A percentile compares a stretch with the other conserved stretches of the same genome.
Evolutionary conservation across 2,888 invertebrate genomes (phyloP).

Genomic region (Opisthograptis luteolata): DNA sequence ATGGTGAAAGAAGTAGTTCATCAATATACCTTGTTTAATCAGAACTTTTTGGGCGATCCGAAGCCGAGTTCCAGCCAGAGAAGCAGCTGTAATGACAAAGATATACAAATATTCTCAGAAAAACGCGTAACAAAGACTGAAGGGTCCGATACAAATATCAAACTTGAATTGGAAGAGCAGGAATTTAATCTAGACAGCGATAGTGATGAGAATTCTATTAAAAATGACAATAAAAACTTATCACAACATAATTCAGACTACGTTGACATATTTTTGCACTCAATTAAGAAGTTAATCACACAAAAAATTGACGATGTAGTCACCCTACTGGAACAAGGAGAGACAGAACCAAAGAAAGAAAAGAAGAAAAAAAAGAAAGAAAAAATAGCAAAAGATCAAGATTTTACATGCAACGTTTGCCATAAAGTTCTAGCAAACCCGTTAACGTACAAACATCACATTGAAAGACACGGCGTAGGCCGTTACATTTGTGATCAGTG

Average conservation of each 20-base stretch:
- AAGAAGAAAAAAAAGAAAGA: not conserved
- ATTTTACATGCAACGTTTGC: conserved; percentile 59
- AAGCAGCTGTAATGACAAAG: not conserved
- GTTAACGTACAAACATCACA: conserved; percentile 62
- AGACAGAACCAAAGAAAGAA: not conserved
- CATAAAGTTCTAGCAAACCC: conserved; percentile 57
- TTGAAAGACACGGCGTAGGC: conserved; percentile 64
- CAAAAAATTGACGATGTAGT: not conserved
- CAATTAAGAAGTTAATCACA: conserved; percentile 19
- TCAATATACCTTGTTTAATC: conserved; percentile 2
- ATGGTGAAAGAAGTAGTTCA: conserved; percentile 3
- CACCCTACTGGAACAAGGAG: not conserved
- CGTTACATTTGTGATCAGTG: conserved; percentile 71
- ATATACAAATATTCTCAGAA: not conserved
- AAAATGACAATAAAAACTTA: not conserved
- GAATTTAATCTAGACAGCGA: not conserved
- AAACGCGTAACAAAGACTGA: not conserved
- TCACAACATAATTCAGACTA: conserved; percentile 1
- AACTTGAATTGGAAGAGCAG: conserved; percentile 9
- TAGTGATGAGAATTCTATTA: conserved; percentile 6
- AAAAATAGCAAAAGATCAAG: conserved; percentile 10
- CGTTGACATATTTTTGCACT: conserved; percentile 17
- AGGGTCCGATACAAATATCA: not conserved
- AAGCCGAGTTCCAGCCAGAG: not conserved
- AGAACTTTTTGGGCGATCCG: conserved; percentile 1